phyloP scores from a whole-genome alignment of 2,888 invertebrate species.

The Hirtodrosophila trivittata region DNA sequence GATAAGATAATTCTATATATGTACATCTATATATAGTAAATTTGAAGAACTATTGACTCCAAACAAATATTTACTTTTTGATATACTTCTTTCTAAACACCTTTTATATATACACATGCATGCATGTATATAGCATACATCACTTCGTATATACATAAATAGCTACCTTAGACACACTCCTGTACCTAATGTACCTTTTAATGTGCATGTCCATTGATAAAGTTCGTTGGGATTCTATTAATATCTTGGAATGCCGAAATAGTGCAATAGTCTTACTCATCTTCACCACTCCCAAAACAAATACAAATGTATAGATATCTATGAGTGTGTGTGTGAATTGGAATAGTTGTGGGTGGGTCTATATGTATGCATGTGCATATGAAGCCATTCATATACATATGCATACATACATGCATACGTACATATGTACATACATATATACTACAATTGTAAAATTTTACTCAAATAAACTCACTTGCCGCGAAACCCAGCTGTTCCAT shows the following conservation, averaged over 20 bases:
- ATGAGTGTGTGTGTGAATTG: slow-evolving; percentile 5
- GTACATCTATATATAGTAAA: no score
- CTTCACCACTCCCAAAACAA: slow-evolving; percentile 56
- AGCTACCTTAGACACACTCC: background rate
- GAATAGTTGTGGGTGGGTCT: slow-evolving; percentile 20
- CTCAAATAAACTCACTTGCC: slow-evolving; percentile 85
- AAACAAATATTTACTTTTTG: background rate
- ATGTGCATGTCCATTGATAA: slow-evolving; percentile 69
- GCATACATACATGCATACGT: slow-evolving; percentile 2
- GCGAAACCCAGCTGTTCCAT: slow-evolving; percentile 94
- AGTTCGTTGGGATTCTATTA: slow-evolving; percentile 62
- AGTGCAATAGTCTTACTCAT: slow-evolving; percentile 62
- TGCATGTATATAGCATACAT: no score
- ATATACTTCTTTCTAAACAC: background rate
- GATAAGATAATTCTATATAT: no score
- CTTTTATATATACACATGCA: slow-evolving; percentile 6
- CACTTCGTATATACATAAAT: slow-evolving; percentile 33
- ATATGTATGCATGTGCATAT: slow-evolving; percentile 12
- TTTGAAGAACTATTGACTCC: background rate
- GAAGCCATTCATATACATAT: slow-evolving; percentile 2
- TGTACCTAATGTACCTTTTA: slow-evolving; percentile 23
- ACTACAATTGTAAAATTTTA: slow-evolving; percentile 21
- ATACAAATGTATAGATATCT: slow-evolving; percentile 15
- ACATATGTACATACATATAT: background rate
- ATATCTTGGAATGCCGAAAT: slow-evolving; percentile 60